These are phyloP conservation scores for Euphonia xanthogaster DNA, from an alignment of 2,797 vertebrate species.

Conservation along the genomic window DNA sequence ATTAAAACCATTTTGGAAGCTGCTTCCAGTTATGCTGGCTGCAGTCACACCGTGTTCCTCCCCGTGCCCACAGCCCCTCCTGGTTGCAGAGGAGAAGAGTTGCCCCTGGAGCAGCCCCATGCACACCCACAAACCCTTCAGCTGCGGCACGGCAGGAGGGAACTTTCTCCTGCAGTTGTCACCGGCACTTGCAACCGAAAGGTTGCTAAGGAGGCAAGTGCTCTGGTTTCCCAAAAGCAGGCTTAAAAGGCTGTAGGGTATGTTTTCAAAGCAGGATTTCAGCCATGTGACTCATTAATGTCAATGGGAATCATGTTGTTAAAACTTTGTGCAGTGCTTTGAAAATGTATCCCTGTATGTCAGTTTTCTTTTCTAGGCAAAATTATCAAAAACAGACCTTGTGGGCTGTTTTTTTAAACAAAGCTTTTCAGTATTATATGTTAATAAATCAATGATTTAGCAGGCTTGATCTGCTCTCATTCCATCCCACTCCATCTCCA, in stretches of 20 bases:
- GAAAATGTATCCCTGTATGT: constrained; percentile 39
- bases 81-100: not conserved
- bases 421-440: constrained; percentile 12
- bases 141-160: not conserved
- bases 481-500: not conserved
- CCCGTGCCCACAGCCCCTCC: not conserved
- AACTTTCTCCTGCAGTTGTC: not conserved
- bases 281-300: constrained; percentile 46
- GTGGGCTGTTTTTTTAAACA: not conserved
- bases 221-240: constrained; percentile 33
- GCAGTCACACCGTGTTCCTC: not conserved
- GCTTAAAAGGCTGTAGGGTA: constrained; percentile 13
- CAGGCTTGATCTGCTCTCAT: not conserved
- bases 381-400: constrained; percentile 61
- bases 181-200: fast-evolving
- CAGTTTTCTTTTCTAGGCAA: constrained; percentile 20
- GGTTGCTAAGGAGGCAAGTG: constrained; percentile 12
- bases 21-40: not conserved
- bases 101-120: not conserved
- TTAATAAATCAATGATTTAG: constrained; percentile 34
- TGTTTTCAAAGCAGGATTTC: constrained; percentile 57
- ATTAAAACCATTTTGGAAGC: constrained; percentile 34
- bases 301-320: constrained; percentile 23
- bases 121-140: not conserved
- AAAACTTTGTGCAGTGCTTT: constrained; percentile 32